A percentile compares a stretch with the other conserved stretches of the same genome.
Conservation (phyloP, 1,140 invertebrate species). For the Drosophila littoralis region DNA sequence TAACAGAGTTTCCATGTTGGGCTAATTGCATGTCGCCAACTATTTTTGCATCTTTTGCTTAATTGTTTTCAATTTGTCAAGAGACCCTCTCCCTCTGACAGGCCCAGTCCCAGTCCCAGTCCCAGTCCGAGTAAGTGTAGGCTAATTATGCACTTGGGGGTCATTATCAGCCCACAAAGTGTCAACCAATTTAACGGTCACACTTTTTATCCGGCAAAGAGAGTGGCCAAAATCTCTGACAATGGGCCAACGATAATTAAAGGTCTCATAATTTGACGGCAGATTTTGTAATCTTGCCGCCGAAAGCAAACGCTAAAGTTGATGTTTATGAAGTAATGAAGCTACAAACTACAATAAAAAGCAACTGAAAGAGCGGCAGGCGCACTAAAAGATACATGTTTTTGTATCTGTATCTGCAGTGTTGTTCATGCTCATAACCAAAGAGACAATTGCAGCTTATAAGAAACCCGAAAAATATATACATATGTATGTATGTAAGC, state of each 20-base stretch:
- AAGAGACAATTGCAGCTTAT: constrained; percentile 44
- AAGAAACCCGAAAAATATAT: constrained; percentile 19
- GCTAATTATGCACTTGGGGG: constrained; percentile 55
- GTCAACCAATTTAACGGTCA: constrained; percentile 20
- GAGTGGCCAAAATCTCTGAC: constrained; percentile 8
- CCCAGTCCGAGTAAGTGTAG: constrained; percentile 11
- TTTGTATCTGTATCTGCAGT: constrained; percentile 30
- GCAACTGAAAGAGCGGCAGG: constrained; percentile 18
- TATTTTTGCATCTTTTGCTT: constrained; percentile 51
- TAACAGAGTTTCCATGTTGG: constrained; percentile 12
- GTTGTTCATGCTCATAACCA: constrained; percentile 21
- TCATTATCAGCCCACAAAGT: constrained; percentile 18
- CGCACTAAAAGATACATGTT: constrained; percentile 4
- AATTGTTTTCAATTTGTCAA: constrained; percentile 68
- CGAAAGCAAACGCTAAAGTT: constrained; percentile 37
- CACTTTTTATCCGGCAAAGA: constrained; percentile 10
- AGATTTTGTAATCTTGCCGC: constrained; percentile 65
- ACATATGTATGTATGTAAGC: not conserved
- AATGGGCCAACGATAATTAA: constrained; percentile 50
- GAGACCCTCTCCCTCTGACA: constrained; percentile 1
- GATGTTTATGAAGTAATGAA: constrained; percentile 72
- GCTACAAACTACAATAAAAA: constrained; percentile 38
- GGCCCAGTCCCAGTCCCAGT: not conserved
- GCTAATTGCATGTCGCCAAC: constrained; percentile 47
- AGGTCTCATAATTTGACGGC: constrained; percentile 55